Conservation (phyloP, 2,113 vertebrate species). For the Melanostigma gelatinosum region DNA sequence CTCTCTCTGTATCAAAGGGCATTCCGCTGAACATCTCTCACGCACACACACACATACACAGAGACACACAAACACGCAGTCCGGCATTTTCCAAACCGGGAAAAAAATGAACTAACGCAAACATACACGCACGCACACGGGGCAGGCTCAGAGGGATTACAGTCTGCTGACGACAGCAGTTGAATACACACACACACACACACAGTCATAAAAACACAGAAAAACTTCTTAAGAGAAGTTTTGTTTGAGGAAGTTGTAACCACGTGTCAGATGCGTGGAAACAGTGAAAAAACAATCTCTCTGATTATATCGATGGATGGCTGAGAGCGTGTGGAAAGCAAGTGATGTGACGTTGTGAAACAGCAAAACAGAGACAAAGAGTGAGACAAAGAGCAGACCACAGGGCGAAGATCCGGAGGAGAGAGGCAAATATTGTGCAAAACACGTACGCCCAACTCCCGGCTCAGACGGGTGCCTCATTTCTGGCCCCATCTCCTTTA, state of each 20-base stretch:
- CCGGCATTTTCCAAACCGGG: conserved; percentile 84
- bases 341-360: neutral
- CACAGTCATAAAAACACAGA: conserved; percentile 70
- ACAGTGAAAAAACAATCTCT: conserved; percentile 23
- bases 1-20: conserved; percentile 95
- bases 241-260: conserved; percentile 71
- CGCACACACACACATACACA: conserved; percentile 85
- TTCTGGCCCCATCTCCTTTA: conserved; percentile 69
- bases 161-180: conserved; percentile 97
- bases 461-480: conserved; percentile 50
- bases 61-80: conserved; percentile 82
- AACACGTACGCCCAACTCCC: conserved; percentile 51
- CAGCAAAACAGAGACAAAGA: neutral
- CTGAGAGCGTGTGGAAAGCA: neutral
- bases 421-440: conserved; percentile 53
- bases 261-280: conserved; percentile 40
- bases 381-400: neutral
- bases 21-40: conserved; percentile 91
- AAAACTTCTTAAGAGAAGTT: conserved; percentile 75
- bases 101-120: conserved; percentile 70
- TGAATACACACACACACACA: conserved; percentile 79
- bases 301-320: conserved; percentile 3
- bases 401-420: conserved; percentile 1
- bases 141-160: conserved; percentile 96
- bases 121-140: conserved; percentile 63